Evolutionary conservation across 2,888 invertebrate genomes (phyloP), one percentile per base, ranked within the genome.

Genomic region (Lasioglossum zephyrum): DNA sequence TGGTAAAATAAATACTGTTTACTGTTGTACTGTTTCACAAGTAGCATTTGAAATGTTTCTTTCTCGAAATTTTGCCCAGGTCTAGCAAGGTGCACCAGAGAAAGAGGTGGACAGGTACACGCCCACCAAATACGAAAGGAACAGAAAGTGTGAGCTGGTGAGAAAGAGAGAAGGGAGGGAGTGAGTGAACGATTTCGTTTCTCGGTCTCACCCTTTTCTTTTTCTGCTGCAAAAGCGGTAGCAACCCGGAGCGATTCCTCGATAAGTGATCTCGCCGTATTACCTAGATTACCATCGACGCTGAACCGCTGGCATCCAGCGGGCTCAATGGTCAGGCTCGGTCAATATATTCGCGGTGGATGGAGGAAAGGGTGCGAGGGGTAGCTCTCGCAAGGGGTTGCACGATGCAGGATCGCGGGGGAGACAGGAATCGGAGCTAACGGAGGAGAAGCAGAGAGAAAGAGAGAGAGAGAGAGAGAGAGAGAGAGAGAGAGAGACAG

Each of bases 231-330:
- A 69, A 63, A 77, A 77, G 31, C 81, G 81, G 36, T 57, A 60
- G 76, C 53, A 31, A 66, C 73, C 26, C 69, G 72, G n/a, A 77
- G 66, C 73, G 82, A 90, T 92, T 92, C 81, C 85, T 88, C 89
- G 89, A 91, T 92, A 91, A 92, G 87, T 89, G 91, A 93, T 90
- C 90, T 90, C 90, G 89, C 84, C 89, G 89, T 91, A 92, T 93
- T 93, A 93, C 86, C 91, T 90, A 91, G 91, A 92, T 93, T 92
- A 92, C 90, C 92, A 89, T 88, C 88, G 87, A 90, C 86, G 84
- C 82, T 73, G 82, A 79, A 81, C 81, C 86, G 77, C 74, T 69
- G 85, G 31, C 86, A 74, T 85, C 72, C 74, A 74, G 69, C 57
- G 69, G 72, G 80, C 85, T 84, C 85, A 81, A 84, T 84, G 84